Conservation (phyloP, 2,797 vertebrate genomes). For the Thripadectes ignobilis region DNA sequence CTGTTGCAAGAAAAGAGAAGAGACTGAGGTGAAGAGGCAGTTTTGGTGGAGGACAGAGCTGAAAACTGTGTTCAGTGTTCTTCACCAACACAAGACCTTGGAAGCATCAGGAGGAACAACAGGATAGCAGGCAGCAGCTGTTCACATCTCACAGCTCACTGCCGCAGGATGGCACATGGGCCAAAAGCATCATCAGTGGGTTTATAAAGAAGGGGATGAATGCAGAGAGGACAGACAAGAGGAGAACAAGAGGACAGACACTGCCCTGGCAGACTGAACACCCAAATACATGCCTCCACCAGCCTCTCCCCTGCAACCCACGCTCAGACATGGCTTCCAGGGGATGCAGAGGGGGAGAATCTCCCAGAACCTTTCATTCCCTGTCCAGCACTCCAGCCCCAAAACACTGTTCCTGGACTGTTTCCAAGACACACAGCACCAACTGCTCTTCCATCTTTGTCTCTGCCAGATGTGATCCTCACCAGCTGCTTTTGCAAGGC, state of each 20-base stretch:
- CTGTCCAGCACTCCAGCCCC: fast-evolving
- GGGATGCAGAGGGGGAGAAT: background rate
- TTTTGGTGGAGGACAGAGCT: background rate
- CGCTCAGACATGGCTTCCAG: background rate
- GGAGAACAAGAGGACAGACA: background rate
- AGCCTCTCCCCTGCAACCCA: background rate
- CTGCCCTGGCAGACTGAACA: fast-evolving
- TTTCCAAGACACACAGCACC: background rate
- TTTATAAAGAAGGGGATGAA: background rate
- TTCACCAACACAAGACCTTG: background rate
- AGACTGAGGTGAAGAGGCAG: background rate
- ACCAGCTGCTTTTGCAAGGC: background rate
- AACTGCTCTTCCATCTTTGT: background rate
- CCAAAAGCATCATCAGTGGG: background rate
- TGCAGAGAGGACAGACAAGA: background rate
- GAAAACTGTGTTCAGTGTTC: background rate
- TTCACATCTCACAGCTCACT: background rate
- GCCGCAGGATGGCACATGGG: background rate
- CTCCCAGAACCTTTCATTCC: background rate
- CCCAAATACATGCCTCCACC: background rate
- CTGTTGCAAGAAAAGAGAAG: background rate
- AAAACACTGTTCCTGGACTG: background rate
- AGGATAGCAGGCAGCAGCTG: background rate
- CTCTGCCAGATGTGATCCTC: background rate
- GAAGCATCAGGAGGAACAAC: fast-evolving